Evolutionary conservation across 2,113 vertebrate genomes (phyloP).

Genomic region (Gallinago jamesoni): DNA sequence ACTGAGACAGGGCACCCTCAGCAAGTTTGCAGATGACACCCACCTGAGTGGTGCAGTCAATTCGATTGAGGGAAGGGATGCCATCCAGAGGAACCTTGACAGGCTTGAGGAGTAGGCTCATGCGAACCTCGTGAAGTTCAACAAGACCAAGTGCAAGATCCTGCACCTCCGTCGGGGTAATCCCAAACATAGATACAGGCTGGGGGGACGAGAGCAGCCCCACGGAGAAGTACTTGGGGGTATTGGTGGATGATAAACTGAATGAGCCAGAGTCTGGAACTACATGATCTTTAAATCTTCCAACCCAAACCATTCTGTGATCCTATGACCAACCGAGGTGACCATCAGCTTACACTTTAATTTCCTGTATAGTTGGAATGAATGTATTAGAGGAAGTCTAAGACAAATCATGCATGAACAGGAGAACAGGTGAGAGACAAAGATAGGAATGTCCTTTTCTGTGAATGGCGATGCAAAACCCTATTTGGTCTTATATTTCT

Average conservation of each 20-base stretch:
- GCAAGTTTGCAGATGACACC: background rate
- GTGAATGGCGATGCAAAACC: background rate
- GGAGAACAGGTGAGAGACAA: background rate
- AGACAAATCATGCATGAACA: background rate
- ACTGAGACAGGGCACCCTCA: background rate
- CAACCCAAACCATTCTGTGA: background rate
- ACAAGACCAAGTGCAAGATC: background rate
- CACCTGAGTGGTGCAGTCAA: accelerated
- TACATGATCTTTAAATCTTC: background rate
- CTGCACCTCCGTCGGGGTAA: accelerated
- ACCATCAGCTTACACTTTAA: background rate
- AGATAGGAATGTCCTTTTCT: background rate
- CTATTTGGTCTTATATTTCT: background rate
- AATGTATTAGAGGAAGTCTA: background rate
- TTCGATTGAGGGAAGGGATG: accelerated
- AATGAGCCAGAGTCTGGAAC: background rate
- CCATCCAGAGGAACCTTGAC: background rate
- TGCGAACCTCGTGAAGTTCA: background rate
- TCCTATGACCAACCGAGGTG: background rate
- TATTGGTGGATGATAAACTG: background rate
- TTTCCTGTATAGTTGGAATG: background rate
- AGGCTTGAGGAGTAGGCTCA: accelerated
- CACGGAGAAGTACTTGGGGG: background rate
- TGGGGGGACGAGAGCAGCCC: accelerated
- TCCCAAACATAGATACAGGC: accelerated